Percentiles rank a stretch among this genome's conserved stretches.
phyloP scores from a whole-genome alignment of 1,140 invertebrate genomes.

The Centruroides sculpturatus region DNA sequence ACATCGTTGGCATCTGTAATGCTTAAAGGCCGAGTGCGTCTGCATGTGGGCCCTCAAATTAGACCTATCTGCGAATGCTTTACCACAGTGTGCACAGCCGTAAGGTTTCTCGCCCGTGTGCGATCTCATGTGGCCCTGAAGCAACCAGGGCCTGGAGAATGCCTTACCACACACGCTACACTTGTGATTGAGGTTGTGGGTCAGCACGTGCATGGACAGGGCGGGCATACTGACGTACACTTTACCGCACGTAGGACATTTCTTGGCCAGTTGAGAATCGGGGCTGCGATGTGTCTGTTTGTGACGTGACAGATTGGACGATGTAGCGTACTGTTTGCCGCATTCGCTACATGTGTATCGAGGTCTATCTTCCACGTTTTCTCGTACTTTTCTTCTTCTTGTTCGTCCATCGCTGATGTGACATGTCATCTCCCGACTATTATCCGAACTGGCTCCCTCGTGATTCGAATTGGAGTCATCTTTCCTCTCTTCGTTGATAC shows the following conservation, averaged over 20 bases:
- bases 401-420: conserved; percentile 75
- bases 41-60: conserved; percentile 97
- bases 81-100: conserved; percentile 95
- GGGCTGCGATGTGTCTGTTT: conserved; percentile 90
- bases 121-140: conserved; percentile 84
- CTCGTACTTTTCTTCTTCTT: conserved; percentile 36
- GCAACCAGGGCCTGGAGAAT: conserved; percentile 88
- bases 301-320: conserved; percentile 86
- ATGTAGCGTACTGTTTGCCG: conserved; percentile 91
- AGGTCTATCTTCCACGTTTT: conserved; percentile 34
- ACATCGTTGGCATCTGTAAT: conserved; percentile 84
- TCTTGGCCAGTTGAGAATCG: conserved; percentile 81
- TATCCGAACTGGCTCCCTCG: too few species aligned
- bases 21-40: conserved; percentile 91
- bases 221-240: conserved; percentile 96
- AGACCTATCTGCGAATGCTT: conserved; percentile 94
- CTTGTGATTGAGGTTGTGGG: conserved; percentile 51
- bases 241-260: conserved; percentile 80
- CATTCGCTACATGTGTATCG: conserved; percentile 91
- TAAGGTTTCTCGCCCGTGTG: conserved; percentile 99
- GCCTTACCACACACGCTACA: conserved; percentile 87
- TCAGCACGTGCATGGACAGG: conserved; percentile 90
- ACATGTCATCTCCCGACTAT: too few species aligned
- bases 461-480: too few species aligned
- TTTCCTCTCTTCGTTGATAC: too few species aligned